Base-by-base conservation (phyloP, 1,140 invertebrate species). In the Ctenoplectra terminalis region DNA sequence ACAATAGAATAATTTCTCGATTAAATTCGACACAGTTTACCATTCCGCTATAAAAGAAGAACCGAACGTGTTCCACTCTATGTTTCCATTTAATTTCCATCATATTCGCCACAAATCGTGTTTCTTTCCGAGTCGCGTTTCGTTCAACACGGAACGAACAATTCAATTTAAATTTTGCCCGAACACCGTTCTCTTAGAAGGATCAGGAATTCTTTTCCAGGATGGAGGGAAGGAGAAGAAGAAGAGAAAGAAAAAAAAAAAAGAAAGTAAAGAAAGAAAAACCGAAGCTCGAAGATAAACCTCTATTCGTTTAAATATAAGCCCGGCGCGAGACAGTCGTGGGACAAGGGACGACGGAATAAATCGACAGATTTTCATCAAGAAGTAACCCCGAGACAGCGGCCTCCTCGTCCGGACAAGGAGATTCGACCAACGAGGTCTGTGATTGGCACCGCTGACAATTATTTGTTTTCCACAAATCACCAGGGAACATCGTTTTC, bases 401-500 rank as follows among this genome's bases (percentile, higher is more conserved):
- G 43, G 54, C 29, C 50, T 17, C 5, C 11, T 31, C 11, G 20
- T 34, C 17, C 58, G 58, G 26, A 1, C 63, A 20, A 31, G 11
- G 15, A 37, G 31, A 64, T 37, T 64, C 69, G 61, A 63, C 74
- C 82, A 85, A 88, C 78, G 73, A 87, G 82, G 66, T 37, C 87
- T 86, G 87, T 86, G 87, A 88, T 88, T 88, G 87, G 84, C 87
- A 88, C 63, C 87, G 58, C 69, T 83, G 87, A 88, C 87, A 88
- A 88, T 88, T 88, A 88, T 88, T 88, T 88, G 87, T 88, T 88
- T 88, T 69, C 87, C 83, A 88, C 87, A 88, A 88, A 88, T 88
- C 87, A 88, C 87, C 58, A 34, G 43, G 58, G 40, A 40, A 50
- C 54, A 26, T 43, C 37, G 84, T 72, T 70, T 34, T 64, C 54